A percentile compares a stretch with the other conserved stretches of the same genome.
phyloP scores from a whole-genome alignment of 2,113 vertebrate genomes.

The Haemorhous mexicanus region DNA sequence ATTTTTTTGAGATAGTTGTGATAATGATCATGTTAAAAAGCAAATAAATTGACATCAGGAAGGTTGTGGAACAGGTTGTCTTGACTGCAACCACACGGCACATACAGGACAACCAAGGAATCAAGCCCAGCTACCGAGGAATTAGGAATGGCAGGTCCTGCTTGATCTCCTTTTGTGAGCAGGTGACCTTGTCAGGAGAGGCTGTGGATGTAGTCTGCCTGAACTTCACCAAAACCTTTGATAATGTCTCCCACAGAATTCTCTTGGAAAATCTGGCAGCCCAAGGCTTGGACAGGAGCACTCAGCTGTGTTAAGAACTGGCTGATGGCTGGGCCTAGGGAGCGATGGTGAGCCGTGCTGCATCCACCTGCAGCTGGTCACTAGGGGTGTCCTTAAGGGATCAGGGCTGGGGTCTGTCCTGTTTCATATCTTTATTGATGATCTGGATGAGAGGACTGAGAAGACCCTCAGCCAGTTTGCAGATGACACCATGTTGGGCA shows the following conservation, averaged over 20 bases:
- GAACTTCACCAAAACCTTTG: not conserved
- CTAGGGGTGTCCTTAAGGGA: not conserved
- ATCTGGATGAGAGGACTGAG: not conserved
- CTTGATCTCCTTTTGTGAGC: not conserved
- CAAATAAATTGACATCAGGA: not conserved
- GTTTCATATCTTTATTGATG: not conserved
- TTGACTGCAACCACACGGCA: not conserved
- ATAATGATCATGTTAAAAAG: not conserved
- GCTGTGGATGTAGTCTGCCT: not conserved
- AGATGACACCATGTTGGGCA: no score
- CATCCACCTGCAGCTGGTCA: not conserved
- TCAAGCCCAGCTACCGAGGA: not conserved
- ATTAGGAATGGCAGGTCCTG: not conserved
- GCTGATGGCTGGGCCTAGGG: not conserved
- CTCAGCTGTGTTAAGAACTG: not conserved
- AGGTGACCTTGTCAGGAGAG: not conserved
- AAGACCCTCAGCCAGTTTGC: not conserved
- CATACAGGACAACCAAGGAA: not conserved
- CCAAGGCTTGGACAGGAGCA: not conserved
- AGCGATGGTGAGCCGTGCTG: not conserved
- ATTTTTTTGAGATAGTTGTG: not conserved
- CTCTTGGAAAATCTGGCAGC: not conserved
- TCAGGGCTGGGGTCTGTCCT: not conserved
- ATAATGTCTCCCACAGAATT: not conserved
- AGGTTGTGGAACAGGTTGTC: accelerated